Evolutionary conservation across 2,113 vertebrate genomes (phyloP).

Genomic region (Crotalus horridus): DNA sequence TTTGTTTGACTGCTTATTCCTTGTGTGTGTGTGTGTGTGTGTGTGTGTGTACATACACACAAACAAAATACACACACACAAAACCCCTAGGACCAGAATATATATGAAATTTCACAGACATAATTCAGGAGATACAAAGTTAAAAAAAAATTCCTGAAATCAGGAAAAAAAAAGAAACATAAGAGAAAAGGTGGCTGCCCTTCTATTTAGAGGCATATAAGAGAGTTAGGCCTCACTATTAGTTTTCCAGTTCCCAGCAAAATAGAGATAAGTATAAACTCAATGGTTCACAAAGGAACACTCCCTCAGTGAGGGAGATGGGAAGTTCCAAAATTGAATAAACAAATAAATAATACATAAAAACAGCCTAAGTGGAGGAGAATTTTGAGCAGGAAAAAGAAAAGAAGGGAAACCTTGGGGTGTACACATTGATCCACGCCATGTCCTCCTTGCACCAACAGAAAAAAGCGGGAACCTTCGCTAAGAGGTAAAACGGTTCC

Average conservation of each 20-base stretch:
- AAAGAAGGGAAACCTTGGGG: neutral
- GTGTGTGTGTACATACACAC: too few relatives aligned
- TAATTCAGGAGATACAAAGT: too few relatives aligned
- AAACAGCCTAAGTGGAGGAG: neutral
- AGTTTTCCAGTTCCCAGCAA: neutral
- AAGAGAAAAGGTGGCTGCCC: neutral
- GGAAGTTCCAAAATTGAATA: too few relatives aligned
- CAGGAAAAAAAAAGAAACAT: too few relatives aligned
- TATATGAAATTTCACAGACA: too few relatives aligned
- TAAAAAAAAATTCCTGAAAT: neutral
- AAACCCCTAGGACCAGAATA: too few relatives aligned
- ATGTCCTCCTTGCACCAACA: neutral
- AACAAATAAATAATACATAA: too few relatives aligned
- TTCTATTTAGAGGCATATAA: neutral
- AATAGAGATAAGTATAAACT: neutral
- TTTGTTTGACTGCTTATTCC: neutral
- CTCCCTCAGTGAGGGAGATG: too few relatives aligned
- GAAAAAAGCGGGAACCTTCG: neutral
- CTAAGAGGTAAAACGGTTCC: neutral
- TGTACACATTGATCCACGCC: neutral
- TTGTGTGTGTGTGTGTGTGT: too few relatives aligned
- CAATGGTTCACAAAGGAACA: neutral
- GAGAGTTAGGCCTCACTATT: neutral
- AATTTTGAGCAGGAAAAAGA: neutral
- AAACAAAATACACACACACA: too few relatives aligned